Percentiles rank a stretch among this genome's conserved stretches.
phyloP scores from a whole-genome alignment of 2,113 vertebrate genomes.

The Hippolais icterina region DNA sequence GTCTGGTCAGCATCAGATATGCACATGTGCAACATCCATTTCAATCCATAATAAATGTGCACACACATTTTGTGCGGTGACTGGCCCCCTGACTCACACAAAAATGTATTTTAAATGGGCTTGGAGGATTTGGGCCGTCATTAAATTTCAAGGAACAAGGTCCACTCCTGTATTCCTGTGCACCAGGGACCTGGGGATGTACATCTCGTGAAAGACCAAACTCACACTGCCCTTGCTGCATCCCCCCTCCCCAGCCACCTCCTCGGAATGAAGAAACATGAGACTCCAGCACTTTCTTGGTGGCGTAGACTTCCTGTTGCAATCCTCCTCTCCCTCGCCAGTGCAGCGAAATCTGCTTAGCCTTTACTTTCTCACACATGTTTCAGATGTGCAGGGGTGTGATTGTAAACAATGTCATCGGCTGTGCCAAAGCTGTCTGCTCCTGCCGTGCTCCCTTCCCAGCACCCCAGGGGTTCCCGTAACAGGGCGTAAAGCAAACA shows the following conservation, averaged over 20 bases:
- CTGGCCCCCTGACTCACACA: not conserved
- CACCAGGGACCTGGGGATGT: not conserved
- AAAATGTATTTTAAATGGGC: slow-evolving; percentile 1
- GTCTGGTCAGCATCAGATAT: not conserved
- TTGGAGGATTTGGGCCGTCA: not conserved
- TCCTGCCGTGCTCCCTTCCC: slow-evolving; percentile 68
- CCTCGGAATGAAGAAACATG: not conserved
- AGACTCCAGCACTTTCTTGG: slow-evolving; percentile 46
- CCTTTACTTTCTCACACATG: slow-evolving; percentile 73
- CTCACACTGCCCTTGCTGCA: not conserved
- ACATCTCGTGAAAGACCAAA: not conserved
- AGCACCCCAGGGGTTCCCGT: slow-evolving; percentile 77
- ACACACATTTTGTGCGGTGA: not conserved
- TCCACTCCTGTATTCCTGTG: not conserved
- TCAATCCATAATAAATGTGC: slow-evolving; percentile 11
- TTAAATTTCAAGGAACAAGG: slow-evolving; percentile 24
- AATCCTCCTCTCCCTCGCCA: not conserved
- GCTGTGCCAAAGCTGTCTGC: slow-evolving; percentile 64
- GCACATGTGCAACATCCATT: slow-evolving; percentile 43
- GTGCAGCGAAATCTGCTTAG: slow-evolving; percentile 59
- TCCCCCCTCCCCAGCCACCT: not conserved
- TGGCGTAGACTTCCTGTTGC: slow-evolving; percentile 53
- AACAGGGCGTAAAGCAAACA: slow-evolving; percentile 79
- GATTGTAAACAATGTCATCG: slow-evolving; percentile 73
- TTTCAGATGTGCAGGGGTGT: slow-evolving; percentile 75